Conservation (phyloP, 2,888 invertebrate species). For the Hemaris fuciformis region DNA sequence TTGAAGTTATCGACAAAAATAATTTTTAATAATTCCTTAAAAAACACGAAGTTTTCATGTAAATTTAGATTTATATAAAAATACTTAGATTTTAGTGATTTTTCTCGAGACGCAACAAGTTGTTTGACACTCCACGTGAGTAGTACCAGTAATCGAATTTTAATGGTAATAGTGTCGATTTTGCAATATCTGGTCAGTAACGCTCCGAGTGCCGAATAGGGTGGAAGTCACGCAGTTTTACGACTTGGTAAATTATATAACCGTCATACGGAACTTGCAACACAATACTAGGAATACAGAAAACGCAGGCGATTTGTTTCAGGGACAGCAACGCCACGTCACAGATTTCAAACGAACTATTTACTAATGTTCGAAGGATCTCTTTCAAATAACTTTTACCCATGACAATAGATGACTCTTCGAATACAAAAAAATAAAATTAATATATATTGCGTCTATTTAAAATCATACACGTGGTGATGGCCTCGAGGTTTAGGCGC, state of each 20-base stretch:
- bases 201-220: neutral
- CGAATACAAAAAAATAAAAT: neutral
- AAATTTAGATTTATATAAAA: too few species aligned
- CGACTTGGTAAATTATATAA: neutral
- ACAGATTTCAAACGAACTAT: neutral
- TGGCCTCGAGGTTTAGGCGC: too few species aligned
- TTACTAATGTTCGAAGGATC: neutral
- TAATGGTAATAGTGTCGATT: too few species aligned
- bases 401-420: neutral
- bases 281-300: neutral
- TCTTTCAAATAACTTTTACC: neutral
- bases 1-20: too few species aligned
- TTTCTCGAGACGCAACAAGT: too few species aligned
- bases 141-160: too few species aligned
- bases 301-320: neutral
- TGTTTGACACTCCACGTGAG: too few species aligned
- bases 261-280: neutral
- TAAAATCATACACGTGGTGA: too few species aligned
- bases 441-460: too few species aligned
- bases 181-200: neutral
- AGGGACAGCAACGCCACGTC: neutral
- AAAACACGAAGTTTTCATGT: too few species aligned
- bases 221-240: neutral
- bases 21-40: too few species aligned
- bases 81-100: too few species aligned